Base-by-base conservation (phyloP, 2,888 invertebrate genomes). In the Eupithecia pulchellata region DNA sequence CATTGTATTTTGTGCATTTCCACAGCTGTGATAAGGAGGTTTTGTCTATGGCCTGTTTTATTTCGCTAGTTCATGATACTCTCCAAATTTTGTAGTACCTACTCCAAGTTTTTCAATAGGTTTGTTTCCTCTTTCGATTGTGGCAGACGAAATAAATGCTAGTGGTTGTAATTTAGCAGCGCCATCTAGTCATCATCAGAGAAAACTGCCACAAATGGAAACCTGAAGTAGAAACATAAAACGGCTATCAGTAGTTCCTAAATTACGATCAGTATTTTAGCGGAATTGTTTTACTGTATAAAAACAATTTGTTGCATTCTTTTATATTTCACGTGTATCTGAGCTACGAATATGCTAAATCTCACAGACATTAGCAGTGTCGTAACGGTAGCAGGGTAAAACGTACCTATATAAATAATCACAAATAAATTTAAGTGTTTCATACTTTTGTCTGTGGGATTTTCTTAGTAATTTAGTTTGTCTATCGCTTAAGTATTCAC, bases 11-110 rank as follows among this genome's bases (percentile, higher is more conserved):
- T 86, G 82, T 91, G 93, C 93, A 93, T 93, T 93, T 93, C 84
- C 83, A 87, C 88, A 93, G 88, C 93, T 93, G 93, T 93, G 93
- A 93, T 93, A 92, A 87, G 91, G 91, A 89, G 92, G 84, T 86
- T n/a, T 91, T 91, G 93, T 91, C 92, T 93, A 92, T 93, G 92
- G 91, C 85, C 78, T 83, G 79, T 79, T 80, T 78, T 82, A 77
- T 75, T 81, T 80, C 77, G 82, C 83, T 84, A 81, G 81, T 79
- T 79, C 82, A 77, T 75, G 25, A 76, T 72, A 71, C 71, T 79
- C 78, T 81, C 71, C 74, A 77, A 80, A 78, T 79, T 80, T 58
- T 77, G 76, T 72, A 79, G n/a, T n/a, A n/a, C n/a, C n/a, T n/a
- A n/a, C n/a, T n/a, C n/a, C n/a, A n/a, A n/a, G n/a, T 77, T 76